Base-by-base conservation (phyloP, 2,113 vertebrate genomes). In the Suncus etruscus region DNA sequence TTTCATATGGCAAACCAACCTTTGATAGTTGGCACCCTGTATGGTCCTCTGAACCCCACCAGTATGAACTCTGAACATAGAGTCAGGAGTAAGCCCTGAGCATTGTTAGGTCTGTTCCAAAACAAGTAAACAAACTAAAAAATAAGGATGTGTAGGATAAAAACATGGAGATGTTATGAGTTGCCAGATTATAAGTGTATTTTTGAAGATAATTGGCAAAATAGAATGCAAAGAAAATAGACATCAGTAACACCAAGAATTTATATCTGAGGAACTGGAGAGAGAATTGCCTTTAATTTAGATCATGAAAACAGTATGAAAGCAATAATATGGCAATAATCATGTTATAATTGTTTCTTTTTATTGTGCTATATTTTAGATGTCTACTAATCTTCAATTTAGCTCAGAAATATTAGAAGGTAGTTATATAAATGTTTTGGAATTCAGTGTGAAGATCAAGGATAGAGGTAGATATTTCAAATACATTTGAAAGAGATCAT, bases 201-300 rank as follows among this genome's bases (percentile, higher is more conserved):
- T 69, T 39, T 81, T 83, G 16, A 89, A 92, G 39, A 10, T 39
- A 63, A 69, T 16, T 61, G 58, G 16, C 58, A 61, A 90, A 5
- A 12, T 51, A n/a, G 72, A 86, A 91, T 48, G 4, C 84, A 69
- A 76, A 91, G 51, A 29, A 81, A 90, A 86, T 32, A 70, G 15
- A 79, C 15, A 20, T 58, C 31, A 12, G 32, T 32, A 58, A 72
- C 1, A 2, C 47, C 29, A 70, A 75, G 8, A 61, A 58, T 16
- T 91, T n/a, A 76, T 65, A 45, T 63, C 51, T 61, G 63, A 66
- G 69, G 9, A 85, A 25, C 15, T 50, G 29, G 12, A 70, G 90
- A 14, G 31, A n/a, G 29, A 22, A 45, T 12, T 78, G 8, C 29
- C 11, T 70, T 27, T 76, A 69, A 74, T n/a, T 22, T 29, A 73